Percentiles rank a stretch among this genome's conserved stretches.
These are phyloP conservation scores for Drosophila engyochracea DNA, from an alignment of 2,888 invertebrate species.

Conservation along the genomic window DNA sequence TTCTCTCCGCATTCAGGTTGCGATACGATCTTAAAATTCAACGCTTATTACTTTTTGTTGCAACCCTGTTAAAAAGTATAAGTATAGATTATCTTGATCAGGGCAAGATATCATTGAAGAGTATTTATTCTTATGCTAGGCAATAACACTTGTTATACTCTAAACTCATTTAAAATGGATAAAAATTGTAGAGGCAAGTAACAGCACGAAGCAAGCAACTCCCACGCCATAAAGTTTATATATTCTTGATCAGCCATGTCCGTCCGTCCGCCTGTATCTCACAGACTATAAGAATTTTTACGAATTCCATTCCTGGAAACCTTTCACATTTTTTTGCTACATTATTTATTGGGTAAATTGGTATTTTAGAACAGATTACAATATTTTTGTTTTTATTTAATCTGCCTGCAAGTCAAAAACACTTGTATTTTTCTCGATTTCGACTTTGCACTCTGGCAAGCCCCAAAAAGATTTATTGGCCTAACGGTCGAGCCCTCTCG, in stretches of 20 bases:
- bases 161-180: too few species aligned
- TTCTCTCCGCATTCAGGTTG: background rate
- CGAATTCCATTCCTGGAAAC: background rate
- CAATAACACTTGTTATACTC: too few species aligned
- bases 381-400: background rate
- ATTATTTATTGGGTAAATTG: background rate
- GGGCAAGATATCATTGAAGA: background rate
- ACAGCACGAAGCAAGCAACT: too few species aligned
- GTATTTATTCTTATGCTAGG: too few species aligned
- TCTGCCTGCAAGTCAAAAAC: background rate
- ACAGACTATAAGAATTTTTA: too few species aligned
- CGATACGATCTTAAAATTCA: background rate
- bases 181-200: too few species aligned
- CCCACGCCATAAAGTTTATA: too few species aligned
- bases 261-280: too few species aligned
- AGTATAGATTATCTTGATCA: background rate
- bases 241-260: too few species aligned
- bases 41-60: background rate
- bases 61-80: too few species aligned
- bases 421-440: background rate
- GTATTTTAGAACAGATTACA: background rate
- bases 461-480: conserved; percentile 37
- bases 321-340: background rate
- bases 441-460: conserved; percentile 66
- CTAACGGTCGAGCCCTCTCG: conserved; percentile 65